Conservation (phyloP, 2,888 invertebrate species). For the Nymphalis polychloros region DNA sequence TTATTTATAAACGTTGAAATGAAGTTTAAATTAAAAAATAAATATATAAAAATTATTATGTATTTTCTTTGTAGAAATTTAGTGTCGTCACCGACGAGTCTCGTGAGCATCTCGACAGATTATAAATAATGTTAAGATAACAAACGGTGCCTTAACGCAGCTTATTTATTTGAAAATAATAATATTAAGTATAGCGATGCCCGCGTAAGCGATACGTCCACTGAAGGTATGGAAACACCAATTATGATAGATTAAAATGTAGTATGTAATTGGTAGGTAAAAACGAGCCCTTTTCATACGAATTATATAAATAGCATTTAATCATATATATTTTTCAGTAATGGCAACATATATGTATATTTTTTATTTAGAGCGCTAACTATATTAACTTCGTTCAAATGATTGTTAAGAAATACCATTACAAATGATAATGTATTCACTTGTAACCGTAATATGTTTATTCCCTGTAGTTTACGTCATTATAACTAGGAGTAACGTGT, state of each 20-base stretch:
- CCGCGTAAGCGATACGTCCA: conserved; percentile 75
- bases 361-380: conserved; percentile 3
- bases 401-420: conserved; percentile 22
- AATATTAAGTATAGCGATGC: conserved; percentile 50
- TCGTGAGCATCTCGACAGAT: conserved; percentile 32
- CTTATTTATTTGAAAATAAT: conserved; percentile 25
- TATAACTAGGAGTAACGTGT: conserved; percentile 14
- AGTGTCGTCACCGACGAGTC: conserved; percentile 22
- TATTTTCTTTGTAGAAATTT: conserved; percentile 33
- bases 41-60: conserved; percentile 11
- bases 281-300: conserved; percentile 3
- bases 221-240: conserved; percentile 79
- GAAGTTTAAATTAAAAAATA: conserved; percentile 19
- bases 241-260: conserved; percentile 57
- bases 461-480: conserved; percentile 11
- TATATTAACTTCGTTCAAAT: not conserved
- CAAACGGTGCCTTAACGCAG: conserved; percentile 39
- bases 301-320: conserved; percentile 11
- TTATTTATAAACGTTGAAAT: conserved; percentile 8
- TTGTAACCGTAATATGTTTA: conserved; percentile 17
- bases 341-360: conserved; percentile 8
- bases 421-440: conserved; percentile 16
- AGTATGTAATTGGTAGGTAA: not conserved
- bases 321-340: not conserved
- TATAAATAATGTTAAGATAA: conserved; percentile 3